These are phyloP conservation scores for Tiliacea aurago DNA, from an alignment of 2,888 invertebrate species.

Conservation along the genomic window DNA sequence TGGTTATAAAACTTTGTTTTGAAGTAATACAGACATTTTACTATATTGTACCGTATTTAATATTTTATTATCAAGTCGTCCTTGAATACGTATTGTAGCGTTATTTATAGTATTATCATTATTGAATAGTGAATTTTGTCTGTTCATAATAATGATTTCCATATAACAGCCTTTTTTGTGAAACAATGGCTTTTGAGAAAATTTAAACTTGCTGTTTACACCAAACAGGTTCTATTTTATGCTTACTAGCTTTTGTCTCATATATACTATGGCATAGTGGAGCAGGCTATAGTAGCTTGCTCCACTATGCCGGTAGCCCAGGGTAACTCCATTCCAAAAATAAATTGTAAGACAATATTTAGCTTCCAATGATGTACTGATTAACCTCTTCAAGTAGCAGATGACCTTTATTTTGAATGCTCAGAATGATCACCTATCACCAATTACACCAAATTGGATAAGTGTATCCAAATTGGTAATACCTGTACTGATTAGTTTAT, in stretches of 20 bases:
- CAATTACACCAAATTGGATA: neutral
- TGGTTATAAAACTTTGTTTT: constrained; percentile 29
- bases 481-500: neutral
- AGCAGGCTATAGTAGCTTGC: neutral
- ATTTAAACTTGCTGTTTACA: neutral
- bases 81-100: constrained; percentile 30
- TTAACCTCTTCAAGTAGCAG: neutral
- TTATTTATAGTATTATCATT: constrained; percentile 12
- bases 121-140: neutral
- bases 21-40: constrained; percentile 4
- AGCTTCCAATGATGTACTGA: neutral
- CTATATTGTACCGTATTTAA: neutral
- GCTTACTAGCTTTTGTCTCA: neutral
- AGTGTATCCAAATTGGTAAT: neutral
- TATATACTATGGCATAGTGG: neutral
- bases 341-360: neutral
- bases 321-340: neutral
- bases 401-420: neutral
- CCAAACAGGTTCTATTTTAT: neutral
- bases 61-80: constrained; percentile 18
- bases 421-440: neutral
- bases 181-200: neutral
- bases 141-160: neutral
- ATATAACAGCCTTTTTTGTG: too few species aligned
- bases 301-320: too few species aligned